Base-by-base conservation (phyloP, 2,888 invertebrate genomes). In the Neoaliturus tenellus region DNA sequence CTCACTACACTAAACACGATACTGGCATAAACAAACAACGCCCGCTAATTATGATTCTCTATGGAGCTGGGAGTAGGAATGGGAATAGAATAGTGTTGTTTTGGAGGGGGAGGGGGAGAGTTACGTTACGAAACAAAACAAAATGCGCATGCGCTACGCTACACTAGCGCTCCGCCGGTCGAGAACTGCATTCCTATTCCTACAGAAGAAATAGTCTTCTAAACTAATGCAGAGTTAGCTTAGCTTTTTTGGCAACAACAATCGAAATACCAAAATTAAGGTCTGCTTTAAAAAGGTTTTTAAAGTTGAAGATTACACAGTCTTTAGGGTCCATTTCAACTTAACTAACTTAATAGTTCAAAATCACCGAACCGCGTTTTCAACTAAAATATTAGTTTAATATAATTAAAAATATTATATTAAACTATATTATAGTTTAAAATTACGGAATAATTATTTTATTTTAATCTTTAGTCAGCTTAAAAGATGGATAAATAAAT, bases 161-260 rank as follows among this genome's bases (percentile, higher is more conserved):
- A 25, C 20, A 31, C 62, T 62, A 62, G 62, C 62, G 62, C 62
- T 17, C 6, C 31, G 31, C 28, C 62, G 62, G 28, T 17, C 6
- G 31, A 14, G 10, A 62, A 3, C 28, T 62, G 62, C 62, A 62
- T 62, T 62, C 62, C 62, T 62, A n/a, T n/a, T n/a, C n/a, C n/a
- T n/a, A n/a, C n/a, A n/a, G 1, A 20, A 17, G 28, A 28, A 31
- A 1, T 17, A 14, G 31, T 62, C 28, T 0, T 62, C 31, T 62
- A 31, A 28, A 62, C 62, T 28, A 62, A 51, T 51, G n/a, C 23
- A 51, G 39, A 8, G 39, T 23, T 23, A 6, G 51, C 20, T 51
- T 23, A 51, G 23, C 51, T 4, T 14, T 14, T 48, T 48, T 17
- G 6, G 48, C 10, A 23, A 4, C 23, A 23, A 10, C 20, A 10